Evolutionary conservation across 2,888 invertebrate species (phyloP).

Genomic region (Odontomyia ornata): DNA sequence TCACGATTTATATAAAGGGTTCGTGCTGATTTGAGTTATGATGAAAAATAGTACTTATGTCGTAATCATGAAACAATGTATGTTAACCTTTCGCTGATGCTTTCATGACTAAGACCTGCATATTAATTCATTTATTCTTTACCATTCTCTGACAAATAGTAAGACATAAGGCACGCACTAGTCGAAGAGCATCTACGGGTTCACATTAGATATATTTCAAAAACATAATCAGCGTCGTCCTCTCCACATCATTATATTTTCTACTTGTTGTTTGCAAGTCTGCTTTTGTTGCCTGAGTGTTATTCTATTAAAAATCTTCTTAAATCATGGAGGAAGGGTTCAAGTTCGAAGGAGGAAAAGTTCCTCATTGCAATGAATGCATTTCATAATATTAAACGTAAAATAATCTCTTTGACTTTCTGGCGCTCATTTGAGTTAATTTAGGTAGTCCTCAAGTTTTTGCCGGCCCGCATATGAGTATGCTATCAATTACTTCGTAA

Average conservation of each 20-base stretch:
- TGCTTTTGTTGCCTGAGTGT: background rate
- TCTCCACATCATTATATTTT: background rate
- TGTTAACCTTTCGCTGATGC: background rate
- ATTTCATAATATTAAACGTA: background rate
- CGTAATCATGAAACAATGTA: background rate
- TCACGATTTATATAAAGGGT: too few species aligned
- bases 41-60: background rate
- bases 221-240: background rate
- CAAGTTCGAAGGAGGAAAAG: background rate
- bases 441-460: background rate
- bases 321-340: background rate
- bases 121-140: background rate
- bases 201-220: background rate
- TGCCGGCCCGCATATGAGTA: conserved; percentile 11
- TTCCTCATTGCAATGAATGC: background rate
- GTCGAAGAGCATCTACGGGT: background rate
- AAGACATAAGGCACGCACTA: background rate
- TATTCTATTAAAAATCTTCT: background rate
- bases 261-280: conserved; percentile 3
- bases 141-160: background rate
- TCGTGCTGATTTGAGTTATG: conserved; percentile 3
- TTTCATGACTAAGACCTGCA: background rate
- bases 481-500: background rate
- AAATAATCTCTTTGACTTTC: background rate
- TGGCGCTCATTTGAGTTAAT: conserved; percentile 5